A percentile compares a stretch with the other conserved stretches of the same genome.
Evolutionary conservation across 1,140 invertebrate species (phyloP).

Genomic region (Anadara kagoshimensis): DNA sequence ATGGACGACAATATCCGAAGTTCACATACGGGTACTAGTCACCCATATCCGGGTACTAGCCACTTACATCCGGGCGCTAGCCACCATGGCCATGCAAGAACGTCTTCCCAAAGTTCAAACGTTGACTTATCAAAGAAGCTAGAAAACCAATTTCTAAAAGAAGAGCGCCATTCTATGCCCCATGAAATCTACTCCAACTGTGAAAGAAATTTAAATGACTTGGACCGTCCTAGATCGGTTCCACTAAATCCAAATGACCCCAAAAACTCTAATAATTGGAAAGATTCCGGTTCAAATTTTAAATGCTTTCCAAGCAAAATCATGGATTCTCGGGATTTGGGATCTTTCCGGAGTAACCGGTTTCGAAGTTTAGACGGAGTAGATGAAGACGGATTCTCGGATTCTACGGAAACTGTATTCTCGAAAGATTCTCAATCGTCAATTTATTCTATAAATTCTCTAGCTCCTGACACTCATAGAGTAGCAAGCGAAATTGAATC

Average conservation of each 20-base stretch:
- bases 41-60: background rate
- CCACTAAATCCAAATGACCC: slow-evolving; percentile 13
- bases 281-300: slow-evolving; percentile 6
- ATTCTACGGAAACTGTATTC: no score
- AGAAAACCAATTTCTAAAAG: slow-evolving; percentile 31
- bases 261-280: slow-evolving; percentile 1
- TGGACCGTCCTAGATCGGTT: slow-evolving; percentile 25
- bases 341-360: no score
- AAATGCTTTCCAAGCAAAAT: slow-evolving; percentile 18
- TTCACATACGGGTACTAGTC: slow-evolving; percentile 27
- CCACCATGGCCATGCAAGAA: slow-evolving; percentile 5
- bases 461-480: background rate
- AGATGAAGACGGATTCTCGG: no score
- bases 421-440: no score
- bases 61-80: slow-evolving; percentile 11
- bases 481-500: background rate
- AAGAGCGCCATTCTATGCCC: slow-evolving; percentile 38
- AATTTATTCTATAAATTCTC: no score
- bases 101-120: slow-evolving; percentile 22
- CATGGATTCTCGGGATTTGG: slow-evolving; percentile 11
- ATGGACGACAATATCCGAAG: slow-evolving; percentile 13
- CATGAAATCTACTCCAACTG: slow-evolving; percentile 31
- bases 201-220: slow-evolving; percentile 4
- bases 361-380: no score
- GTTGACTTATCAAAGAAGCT: slow-evolving; percentile 28